Evolutionary conservation across 2,888 invertebrate genomes (phyloP), one percentile per base, ranked within the genome.

Genomic region (Himalopsyche anomala): DNA sequence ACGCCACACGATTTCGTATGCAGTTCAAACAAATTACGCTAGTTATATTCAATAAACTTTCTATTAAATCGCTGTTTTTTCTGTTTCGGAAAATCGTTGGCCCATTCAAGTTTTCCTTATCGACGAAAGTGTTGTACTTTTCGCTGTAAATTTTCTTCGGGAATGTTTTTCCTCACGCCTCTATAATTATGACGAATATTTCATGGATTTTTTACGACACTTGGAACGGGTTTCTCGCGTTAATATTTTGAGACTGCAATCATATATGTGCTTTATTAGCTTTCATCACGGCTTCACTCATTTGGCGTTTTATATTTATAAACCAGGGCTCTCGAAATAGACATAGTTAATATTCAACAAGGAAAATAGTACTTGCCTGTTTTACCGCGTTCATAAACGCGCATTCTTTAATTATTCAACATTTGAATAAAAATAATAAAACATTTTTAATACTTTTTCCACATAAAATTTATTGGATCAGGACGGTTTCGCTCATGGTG

Each of bases 141-240:
- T 62, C 19, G 62, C 28, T 62, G 62, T 62, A 62, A 62, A 62
- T 62, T 62, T 62, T 62, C 62, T 62, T 62, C 62, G 62, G 19
- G 62, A 62, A 62, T 62, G 62, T 62, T 62, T 62, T 62, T 62
- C 62, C 62, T 62, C 62, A 62, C 62, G 62, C 62, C 62, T 62
- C 62, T 62, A 28, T 62, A 62, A 62, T 62, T 62, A 62, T 62
- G 62, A 62, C 62, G 62, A 62, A 62, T 62, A 62, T 62, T 62
- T 62, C 19, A 62, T 62, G 62, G 62, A 62, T 28, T 62, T 62
- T 62, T 62, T 62, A 62, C 62, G 62, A 62, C 62, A 62, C 62
- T 62, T 62, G 62, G 62, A 62, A 62, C 62, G 62, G 19, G n/a
- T 19, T 62, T 62, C 62, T 62, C 8, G 62, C n/a, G 19, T 62